Conservation (phyloP, 2,113 vertebrate genomes). For the Bubalus kerabau region DNA sequence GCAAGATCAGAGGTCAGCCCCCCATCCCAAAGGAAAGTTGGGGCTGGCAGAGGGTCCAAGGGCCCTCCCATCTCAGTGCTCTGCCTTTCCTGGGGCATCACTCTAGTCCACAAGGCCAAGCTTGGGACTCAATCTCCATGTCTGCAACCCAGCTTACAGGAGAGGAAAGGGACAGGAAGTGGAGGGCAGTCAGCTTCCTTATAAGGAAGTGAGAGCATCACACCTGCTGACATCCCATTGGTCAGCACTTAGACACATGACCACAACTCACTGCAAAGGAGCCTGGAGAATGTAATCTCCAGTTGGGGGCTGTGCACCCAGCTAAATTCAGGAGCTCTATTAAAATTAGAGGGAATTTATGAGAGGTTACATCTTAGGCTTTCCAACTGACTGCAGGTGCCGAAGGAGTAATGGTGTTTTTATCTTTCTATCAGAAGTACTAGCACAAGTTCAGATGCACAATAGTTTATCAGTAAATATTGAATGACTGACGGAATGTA, state of each 20-base stretch:
- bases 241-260: neutral
- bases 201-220: neutral
- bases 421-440: neutral
- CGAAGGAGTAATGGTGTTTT: fast-evolving
- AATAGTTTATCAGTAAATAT: neutral
- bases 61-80: neutral
- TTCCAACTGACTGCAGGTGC: neutral
- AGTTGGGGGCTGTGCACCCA: neutral
- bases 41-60: neutral
- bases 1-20: neutral
- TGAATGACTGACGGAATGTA: too few species aligned
- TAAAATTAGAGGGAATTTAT: neutral
- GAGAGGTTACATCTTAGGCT: neutral
- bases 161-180: neutral
- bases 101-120: neutral
- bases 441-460: too few species aligned
- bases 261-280: neutral
- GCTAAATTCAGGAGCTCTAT: neutral
- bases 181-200: neutral
- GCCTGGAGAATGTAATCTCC: neutral
- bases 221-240: neutral
- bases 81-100: neutral
- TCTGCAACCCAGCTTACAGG: neutral
- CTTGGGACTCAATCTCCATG: neutral
- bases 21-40: neutral